These are phyloP conservation scores for Chrysogorgia sp. DNA, from an alignment of 92 coral and sea anemone species.

Conservation along the genomic window DNA sequence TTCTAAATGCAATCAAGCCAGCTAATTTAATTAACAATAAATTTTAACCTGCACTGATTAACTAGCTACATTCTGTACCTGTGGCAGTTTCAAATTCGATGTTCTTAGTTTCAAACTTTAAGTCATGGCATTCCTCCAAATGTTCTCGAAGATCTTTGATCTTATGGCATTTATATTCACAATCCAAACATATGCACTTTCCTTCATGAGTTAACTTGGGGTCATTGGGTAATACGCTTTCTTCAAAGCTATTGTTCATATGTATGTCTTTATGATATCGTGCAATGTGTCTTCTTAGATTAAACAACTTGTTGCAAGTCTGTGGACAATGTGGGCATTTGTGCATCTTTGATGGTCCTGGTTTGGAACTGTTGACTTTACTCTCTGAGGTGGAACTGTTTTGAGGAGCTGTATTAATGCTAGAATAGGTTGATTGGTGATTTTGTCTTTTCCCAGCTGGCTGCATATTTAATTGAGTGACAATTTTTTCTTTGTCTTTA, in stretches of 20 bases:
- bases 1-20: slow-evolving; percentile 14
- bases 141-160: slow-evolving; percentile 58
- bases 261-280: slow-evolving; percentile 1
- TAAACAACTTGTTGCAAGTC: slow-evolving; percentile 22
- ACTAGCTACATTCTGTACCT: background rate
- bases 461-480: no score
- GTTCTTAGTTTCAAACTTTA: slow-evolving; percentile 17
- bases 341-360: background rate
- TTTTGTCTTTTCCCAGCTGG: no score
- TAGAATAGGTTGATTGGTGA: no score
- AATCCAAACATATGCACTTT: slow-evolving; percentile 46
- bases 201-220: slow-evolving; percentile 21
- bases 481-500: no score
- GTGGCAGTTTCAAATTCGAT: background rate
- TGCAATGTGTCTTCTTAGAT: slow-evolving; percentile 22
- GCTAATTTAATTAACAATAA: no score
- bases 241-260: background rate
- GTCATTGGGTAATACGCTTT: background rate
- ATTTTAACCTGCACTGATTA: no score
- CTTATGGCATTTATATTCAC: slow-evolving; percentile 51
- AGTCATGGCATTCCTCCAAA: slow-evolving; percentile 36
- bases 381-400: no score
- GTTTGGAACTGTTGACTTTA: background rate
- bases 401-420: no score
- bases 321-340: slow-evolving; percentile 23